These are phyloP conservation scores for Drosophila hamatofila DNA, from an alignment of 2,888 invertebrate genomes.

Conservation along the genomic window DNA sequence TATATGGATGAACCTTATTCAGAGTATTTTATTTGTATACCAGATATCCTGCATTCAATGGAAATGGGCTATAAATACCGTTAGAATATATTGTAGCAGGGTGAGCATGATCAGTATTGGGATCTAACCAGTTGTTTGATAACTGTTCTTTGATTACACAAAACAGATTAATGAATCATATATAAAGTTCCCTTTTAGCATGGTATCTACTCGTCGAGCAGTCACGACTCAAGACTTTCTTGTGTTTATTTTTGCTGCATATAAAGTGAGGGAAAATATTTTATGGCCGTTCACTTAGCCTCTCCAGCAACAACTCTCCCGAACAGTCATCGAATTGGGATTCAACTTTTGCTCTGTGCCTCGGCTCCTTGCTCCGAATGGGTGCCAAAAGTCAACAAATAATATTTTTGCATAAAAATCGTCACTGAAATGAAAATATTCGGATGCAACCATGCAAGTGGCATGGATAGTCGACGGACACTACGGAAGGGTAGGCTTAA, in stretches of 20 bases:
- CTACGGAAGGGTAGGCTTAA: constrained; percentile 39
- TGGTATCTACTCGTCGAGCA: not conserved
- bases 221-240: not conserved
- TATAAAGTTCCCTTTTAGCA: too few species aligned
- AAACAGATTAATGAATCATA: rapidly evolving
- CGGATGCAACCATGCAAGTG: constrained; percentile 22
- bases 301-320: not conserved
- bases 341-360: constrained; percentile 30
- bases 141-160: not conserved
- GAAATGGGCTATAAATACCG: not conserved
- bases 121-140: too few species aligned
- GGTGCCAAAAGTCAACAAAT: constrained; percentile 79
- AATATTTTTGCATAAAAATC: constrained; percentile 78
- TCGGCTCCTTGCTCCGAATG: constrained; percentile 24
- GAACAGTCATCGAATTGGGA: constrained; percentile 33
- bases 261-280: constrained; percentile 22
- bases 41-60: not conserved
- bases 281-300: constrained; percentile 49
- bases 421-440: constrained; percentile 72
- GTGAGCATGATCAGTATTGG: not conserved
- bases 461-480: constrained; percentile 18
- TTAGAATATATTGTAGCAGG: not conserved
- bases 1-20: constrained; percentile 60
- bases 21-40: constrained; percentile 11
- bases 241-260: constrained; percentile 12